phyloP scores from a whole-genome alignment of 1,140 invertebrate species.

The Bombus vancouverensis region DNA sequence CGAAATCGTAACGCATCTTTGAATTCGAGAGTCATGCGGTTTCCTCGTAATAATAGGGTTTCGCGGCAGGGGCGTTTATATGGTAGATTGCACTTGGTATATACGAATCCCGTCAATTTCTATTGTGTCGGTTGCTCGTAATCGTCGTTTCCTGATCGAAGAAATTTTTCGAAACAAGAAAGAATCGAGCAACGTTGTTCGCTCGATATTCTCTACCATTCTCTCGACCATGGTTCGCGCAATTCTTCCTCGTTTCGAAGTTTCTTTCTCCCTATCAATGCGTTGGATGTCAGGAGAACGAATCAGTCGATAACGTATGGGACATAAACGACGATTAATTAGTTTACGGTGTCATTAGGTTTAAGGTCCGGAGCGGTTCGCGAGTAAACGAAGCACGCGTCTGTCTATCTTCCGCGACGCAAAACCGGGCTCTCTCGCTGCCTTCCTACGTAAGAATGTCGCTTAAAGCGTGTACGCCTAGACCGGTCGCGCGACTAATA shows the following conservation, averaged over 20 bases:
- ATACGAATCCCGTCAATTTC: too few relatives aligned
- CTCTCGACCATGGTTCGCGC: not conserved
- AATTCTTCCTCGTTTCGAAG: not conserved
- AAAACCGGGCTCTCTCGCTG: constrained; percentile 19
- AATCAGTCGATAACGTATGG: not conserved
- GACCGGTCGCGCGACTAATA: constrained; percentile 78
- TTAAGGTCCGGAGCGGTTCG: too few relatives aligned
- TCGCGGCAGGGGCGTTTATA: not conserved
- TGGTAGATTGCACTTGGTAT: not conserved
- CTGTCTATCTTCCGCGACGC: constrained; percentile 26
- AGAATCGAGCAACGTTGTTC: not conserved
- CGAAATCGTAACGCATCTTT: constrained; percentile 24
- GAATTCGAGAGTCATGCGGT: constrained; percentile 1
- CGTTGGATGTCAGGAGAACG: not conserved
- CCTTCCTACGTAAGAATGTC: constrained; percentile 57
- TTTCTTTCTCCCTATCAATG: not conserved
- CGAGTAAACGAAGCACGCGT: not conserved
- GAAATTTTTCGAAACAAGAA: not conserved
- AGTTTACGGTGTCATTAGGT: not conserved
- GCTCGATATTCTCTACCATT: not conserved
- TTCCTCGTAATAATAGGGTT: constrained; percentile 17
- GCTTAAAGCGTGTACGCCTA: constrained; percentile 72
- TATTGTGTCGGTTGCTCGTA: not conserved
- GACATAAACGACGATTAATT: not conserved
- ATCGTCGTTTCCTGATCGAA: not conserved